Percentiles rank a stretch among this genome's conserved stretches.
Evolutionary conservation across 2,113 vertebrate genomes (phyloP).

Genomic region (Erythrocebus patas): DNA sequence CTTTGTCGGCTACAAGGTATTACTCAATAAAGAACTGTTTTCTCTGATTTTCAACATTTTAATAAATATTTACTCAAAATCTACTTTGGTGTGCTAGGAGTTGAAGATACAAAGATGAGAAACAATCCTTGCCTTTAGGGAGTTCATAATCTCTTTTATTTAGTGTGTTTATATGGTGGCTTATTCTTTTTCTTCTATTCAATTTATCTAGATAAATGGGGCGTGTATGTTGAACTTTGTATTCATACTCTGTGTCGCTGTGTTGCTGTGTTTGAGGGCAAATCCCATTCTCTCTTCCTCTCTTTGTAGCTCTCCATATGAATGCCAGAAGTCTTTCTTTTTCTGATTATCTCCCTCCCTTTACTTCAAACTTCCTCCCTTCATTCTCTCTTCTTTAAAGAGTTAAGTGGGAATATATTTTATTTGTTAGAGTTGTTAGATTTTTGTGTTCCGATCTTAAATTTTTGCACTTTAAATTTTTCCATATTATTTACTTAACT

Average conservation of each 20-base stretch:
- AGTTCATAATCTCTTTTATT: slow-evolving; percentile 51
- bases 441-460: background rate
- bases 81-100: background rate
- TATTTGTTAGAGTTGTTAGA: background rate
- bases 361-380: background rate
- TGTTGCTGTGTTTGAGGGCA: background rate
- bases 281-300: background rate
- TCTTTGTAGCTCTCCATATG: background rate
- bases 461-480: background rate
- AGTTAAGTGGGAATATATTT: slow-evolving; percentile 4
- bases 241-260: background rate
- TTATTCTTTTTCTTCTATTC: background rate
- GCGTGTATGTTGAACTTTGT: background rate
- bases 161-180: background rate
- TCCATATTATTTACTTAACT: background rate
- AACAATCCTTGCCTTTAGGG: slow-evolving; percentile 36
- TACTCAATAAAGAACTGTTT: background rate
- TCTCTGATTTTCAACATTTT: slow-evolving; percentile 16
- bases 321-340: background rate
- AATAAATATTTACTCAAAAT: slow-evolving; percentile 41
- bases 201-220: slow-evolving; percentile 1
- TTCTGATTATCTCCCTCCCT: background rate
- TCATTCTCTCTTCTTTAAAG: background rate
- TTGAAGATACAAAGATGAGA: slow-evolving; percentile 45
- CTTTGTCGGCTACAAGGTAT: background rate